These are phyloP conservation scores for Limenitis arthemis DNA, from an alignment of 2,888 invertebrate genomes.

Conservation along the genomic window DNA sequence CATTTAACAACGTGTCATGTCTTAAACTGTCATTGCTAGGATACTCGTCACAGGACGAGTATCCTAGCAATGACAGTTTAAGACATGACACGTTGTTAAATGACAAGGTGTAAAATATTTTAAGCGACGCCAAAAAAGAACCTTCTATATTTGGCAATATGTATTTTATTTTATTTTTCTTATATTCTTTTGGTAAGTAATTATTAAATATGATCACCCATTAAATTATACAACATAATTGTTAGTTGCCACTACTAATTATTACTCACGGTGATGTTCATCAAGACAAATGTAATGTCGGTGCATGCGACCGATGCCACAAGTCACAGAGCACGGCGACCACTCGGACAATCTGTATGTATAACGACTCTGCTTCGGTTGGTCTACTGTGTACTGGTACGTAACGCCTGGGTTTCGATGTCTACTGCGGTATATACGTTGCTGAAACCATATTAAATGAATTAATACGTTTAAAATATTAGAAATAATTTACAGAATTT, in stretches of 20 bases:
- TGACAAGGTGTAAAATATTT: no score
- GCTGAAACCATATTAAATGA: conserved; percentile 34
- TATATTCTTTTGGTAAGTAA: no score
- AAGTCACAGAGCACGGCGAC: conserved; percentile 83
- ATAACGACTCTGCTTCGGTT: conserved; percentile 70
- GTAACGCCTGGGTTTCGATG: conserved; percentile 85
- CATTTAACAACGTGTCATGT: no score
- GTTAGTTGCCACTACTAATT: neutral
- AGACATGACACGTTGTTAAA: no score
- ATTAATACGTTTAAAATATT: neutral
- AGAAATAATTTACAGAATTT: no score
- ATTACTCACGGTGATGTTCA: conserved; percentile 45
- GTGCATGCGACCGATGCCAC: conserved; percentile 82
- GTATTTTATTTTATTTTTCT: no score
- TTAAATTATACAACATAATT: neutral
- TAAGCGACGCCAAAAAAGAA: no score
- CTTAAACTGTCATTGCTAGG: no score
- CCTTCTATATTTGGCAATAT: no score
- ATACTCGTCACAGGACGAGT: neutral
- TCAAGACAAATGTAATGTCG: conserved; percentile 57
- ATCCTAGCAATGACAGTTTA: no score
- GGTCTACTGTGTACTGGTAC: conserved; percentile 85
- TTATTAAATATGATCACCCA: neutral
- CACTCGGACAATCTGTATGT: conserved; percentile 86
- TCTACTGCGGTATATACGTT: conserved; percentile 79